Base-by-base conservation (phyloP, 2,888 invertebrate genomes). In the Margaritifera margaritifera region DNA sequence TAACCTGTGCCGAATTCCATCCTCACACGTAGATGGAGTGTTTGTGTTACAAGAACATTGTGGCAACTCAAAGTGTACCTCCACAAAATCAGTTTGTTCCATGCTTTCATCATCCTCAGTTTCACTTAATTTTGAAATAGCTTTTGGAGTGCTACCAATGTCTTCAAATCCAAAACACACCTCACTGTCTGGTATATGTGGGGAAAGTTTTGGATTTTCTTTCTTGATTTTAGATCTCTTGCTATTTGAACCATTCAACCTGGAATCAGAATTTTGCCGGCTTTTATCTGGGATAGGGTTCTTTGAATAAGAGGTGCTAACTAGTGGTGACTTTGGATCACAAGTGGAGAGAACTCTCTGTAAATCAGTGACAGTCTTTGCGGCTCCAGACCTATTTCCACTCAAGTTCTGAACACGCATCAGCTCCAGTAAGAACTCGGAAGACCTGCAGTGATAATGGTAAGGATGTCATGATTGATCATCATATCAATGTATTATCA, bases 381-480 rank as follows among this genome's bases (percentile, higher is more conserved):
- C 54, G 20, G 74, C 70, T 58, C 62, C 65, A 18, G 56, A 53
- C 52, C 52, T 55, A 51, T 74, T 64, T 4, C 65, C 74, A 51
- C 62, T 63, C 72, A 74, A 66, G 3, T 72, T 68, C 50, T 76
- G 72, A 24, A 78, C 68, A 42, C 72, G 69, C 1, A 75, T 68
- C 57, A 79, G 64, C 65, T 80, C 80, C 60, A 77, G 66, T 57
- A 78, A 62, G 66, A 81, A 83, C 62, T 75, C 72, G 51, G 75
- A 72, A 56, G 77, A 75, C 83, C 83, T 83, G 68, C 6, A 75
- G 0, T n/a, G 3, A 42, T 11, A 42, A 20, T 62, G 27, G 50
- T 51, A 24, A 4, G n/a, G 11, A 20, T 42, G 2, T 42, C 15
- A 42, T 42, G 42, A 42, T 11, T 42, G 15, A 42, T 42, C 42